Percentiles rank a stretch among this genome's conserved stretches.
phyloP scores from a whole-genome alignment of 1,140 invertebrate genomes.

The Condylostylus longicornis region DNA sequence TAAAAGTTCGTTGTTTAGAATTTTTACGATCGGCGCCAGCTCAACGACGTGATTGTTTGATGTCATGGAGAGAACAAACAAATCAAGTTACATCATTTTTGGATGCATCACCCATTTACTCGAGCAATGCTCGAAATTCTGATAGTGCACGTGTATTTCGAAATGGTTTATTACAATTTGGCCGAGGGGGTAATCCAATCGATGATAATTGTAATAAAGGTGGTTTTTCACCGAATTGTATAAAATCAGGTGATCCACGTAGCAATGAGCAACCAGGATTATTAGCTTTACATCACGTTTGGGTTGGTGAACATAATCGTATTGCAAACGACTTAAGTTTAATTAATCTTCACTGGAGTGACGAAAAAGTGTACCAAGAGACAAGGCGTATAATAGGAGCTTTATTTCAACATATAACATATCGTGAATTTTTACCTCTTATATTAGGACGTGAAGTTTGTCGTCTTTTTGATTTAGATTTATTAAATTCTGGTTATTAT shows the following conservation, averaged over 20 bases:
- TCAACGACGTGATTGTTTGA: slow-evolving; percentile 49
- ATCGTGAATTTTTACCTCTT: slow-evolving; percentile 75
- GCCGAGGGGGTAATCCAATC: slow-evolving; percentile 41
- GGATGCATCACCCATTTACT: slow-evolving; percentile 85
- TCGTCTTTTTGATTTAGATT: slow-evolving; percentile 51
- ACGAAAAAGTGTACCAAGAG: slow-evolving; percentile 79
- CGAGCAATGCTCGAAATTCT: slow-evolving; percentile 62
- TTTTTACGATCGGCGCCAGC: slow-evolving; percentile 57
- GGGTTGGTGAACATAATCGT: slow-evolving; percentile 80
- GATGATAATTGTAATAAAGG: slow-evolving; percentile 50
- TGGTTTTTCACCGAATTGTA: slow-evolving; percentile 50
- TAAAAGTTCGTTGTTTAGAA: slow-evolving; percentile 57
- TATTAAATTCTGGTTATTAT: slow-evolving; percentile 47
- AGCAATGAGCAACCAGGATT: slow-evolving; percentile 78
- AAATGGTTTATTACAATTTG: slow-evolving; percentile 55
- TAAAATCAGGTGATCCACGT: slow-evolving; percentile 60
- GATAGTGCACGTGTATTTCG: slow-evolving; percentile 55
- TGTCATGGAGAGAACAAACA: slow-evolving; percentile 58
- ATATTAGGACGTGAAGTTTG: slow-evolving; percentile 61
- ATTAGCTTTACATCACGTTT: slow-evolving; percentile 72
- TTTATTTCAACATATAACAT: slow-evolving; percentile 74
- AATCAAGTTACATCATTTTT: slow-evolving; percentile 72
- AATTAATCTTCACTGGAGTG: slow-evolving; percentile 74
- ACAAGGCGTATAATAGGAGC: slow-evolving; percentile 66
- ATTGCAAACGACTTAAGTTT: slow-evolving; percentile 58